phyloP scores from a whole-genome alignment of 1,140 invertebrate species.

The Pentalonia nigronervosa region DNA sequence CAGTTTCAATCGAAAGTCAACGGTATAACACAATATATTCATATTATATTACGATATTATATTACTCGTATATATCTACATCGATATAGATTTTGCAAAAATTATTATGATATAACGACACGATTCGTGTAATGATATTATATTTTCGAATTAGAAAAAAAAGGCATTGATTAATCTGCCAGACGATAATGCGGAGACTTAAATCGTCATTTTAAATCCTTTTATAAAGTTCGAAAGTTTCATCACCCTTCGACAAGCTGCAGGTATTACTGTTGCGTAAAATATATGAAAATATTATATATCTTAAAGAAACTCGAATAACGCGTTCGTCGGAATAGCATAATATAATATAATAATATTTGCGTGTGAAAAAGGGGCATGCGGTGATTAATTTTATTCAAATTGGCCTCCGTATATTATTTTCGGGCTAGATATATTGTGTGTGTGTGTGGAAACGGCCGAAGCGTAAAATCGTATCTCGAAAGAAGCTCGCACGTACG shows the following conservation, averaged over 20 bases:
- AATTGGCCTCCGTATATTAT: constrained; percentile 30
- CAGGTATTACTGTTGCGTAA: not conserved
- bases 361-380: constrained; percentile 42
- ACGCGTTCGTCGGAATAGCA: constrained; percentile 10
- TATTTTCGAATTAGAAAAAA: not conserved
- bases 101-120: too few relatives aligned
- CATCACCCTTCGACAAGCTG: not conserved
- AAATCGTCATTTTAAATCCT: constrained; percentile 7
- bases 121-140: not conserved
- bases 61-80: not conserved
- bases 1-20: not conserved
- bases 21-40: too few relatives aligned
- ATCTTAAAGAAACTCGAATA: constrained; percentile 4
- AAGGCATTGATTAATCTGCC: not conserved
- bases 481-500: not conserved
- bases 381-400: constrained; percentile 56
- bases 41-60: too few relatives aligned
- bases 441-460: constrained; percentile 24
- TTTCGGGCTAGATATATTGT: not conserved
- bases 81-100: not conserved
- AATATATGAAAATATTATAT: not conserved
- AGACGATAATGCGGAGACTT: not conserved
- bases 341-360: not conserved
- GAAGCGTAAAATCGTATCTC: constrained; percentile 55
- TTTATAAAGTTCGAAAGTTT: constrained; percentile 11